Percentiles rank a stretch among this genome's conserved stretches.
Conservation (phyloP, 2,888 invertebrate genomes). For the Mythimna impura region DNA sequence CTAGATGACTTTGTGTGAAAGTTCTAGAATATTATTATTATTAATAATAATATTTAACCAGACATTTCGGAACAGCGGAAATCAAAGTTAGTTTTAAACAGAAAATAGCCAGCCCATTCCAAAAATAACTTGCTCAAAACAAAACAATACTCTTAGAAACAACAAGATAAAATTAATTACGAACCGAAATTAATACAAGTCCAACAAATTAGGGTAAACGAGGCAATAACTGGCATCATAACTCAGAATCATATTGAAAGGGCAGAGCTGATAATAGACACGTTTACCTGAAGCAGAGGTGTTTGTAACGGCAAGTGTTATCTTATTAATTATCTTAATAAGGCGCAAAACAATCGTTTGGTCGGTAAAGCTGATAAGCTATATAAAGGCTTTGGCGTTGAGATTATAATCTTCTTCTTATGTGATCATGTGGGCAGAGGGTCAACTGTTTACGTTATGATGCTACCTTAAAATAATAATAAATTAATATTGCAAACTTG, state of each 20-base stretch:
- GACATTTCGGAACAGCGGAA: not conserved
- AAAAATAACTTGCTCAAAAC: conserved; percentile 32
- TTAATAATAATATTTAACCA: no score
- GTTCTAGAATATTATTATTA: no score
- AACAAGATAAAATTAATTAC: conserved; percentile 44
- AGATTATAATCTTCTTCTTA: conserved; percentile 13
- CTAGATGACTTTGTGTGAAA: no score
- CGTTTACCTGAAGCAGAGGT: conserved; percentile 46
- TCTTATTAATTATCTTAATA: conserved; percentile 55
- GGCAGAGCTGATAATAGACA: conserved; percentile 51
- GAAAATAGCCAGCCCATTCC: not conserved
- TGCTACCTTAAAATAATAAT: conserved; percentile 6
- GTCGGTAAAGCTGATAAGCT: conserved; percentile 44
- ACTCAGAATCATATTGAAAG: conserved; percentile 44
- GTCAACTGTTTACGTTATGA: conserved; percentile 30
- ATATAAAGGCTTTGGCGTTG: conserved; percentile 14
- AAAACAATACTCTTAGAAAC: conserved; percentile 34
- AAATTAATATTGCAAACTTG: no score
- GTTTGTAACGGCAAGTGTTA: conserved; percentile 46
- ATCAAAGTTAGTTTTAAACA: not conserved
- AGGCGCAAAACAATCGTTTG: conserved; percentile 46
- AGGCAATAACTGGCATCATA: conserved; percentile 46
- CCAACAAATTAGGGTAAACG: conserved; percentile 52
- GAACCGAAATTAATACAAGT: conserved; percentile 54
- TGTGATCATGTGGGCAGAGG: conserved; percentile 21